Percentiles rank a stretch among this genome's conserved stretches.
Evolutionary conservation across 2,888 invertebrate genomes (phyloP).

Genomic region (Temnothorax ravouxi): DNA sequence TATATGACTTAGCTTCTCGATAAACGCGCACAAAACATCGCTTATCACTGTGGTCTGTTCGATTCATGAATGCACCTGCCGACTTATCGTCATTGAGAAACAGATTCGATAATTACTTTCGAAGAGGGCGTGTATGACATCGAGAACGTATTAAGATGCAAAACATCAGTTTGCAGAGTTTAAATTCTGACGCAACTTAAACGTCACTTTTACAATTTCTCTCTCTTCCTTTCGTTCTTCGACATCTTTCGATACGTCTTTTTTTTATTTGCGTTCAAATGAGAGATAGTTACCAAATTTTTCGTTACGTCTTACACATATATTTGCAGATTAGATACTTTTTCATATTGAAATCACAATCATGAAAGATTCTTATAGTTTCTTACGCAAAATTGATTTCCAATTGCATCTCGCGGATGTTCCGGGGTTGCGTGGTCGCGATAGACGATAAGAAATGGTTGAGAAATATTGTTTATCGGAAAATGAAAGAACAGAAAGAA

Average conservation of each 20-base stretch:
- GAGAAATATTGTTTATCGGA: slow-evolving; percentile 25
- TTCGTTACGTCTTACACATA: neutral
- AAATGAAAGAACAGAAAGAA: slow-evolving; percentile 10
- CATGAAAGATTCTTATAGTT: slow-evolving; percentile 7
- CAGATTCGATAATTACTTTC: neutral
- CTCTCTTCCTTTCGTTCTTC: neutral
- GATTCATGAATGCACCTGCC: slow-evolving; percentile 21
- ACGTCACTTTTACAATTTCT: slow-evolving; percentile 2
- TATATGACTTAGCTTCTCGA: neutral
- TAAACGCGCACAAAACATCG: slow-evolving; percentile 14
- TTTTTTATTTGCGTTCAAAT: neutral
- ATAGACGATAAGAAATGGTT: slow-evolving; percentile 19
- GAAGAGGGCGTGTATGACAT: neutral
- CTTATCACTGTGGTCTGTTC: slow-evolving; percentile 6
- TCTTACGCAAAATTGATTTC: neutral
- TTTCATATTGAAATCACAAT: neutral
- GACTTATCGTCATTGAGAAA: slow-evolving; percentile 7
- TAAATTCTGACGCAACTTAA: neutral
- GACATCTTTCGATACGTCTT: too few relatives aligned
- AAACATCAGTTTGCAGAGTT: neutral
- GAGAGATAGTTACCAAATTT: neutral
- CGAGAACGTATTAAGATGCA: neutral
- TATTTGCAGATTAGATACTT: neutral
- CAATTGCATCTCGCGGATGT: neutral
- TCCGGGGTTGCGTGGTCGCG: neutral